Evolutionary conservation across 64 coral and sea anemone genomes (phyloP).

Genomic region (Catalaphyllia jardinei): DNA sequence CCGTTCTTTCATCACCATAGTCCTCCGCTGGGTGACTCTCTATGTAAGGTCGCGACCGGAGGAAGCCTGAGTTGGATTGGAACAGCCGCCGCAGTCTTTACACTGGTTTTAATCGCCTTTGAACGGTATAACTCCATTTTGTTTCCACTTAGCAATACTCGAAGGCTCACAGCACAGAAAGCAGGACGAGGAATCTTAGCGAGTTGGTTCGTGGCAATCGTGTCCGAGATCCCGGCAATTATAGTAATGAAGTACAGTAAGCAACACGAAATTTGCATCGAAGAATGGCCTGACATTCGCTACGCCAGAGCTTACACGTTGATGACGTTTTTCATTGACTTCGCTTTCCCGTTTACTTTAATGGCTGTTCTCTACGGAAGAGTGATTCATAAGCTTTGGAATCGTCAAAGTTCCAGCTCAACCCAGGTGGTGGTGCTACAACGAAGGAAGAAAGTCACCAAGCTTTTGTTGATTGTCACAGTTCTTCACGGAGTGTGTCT

Average conservation of each 20-base stretch:
- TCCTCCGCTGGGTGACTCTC: background rate
- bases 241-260: background rate
- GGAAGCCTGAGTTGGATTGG: conserved; percentile 32
- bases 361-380: conserved; percentile 45
- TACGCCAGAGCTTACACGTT: background rate
- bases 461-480: conserved; percentile 31
- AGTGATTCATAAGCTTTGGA: conserved; percentile 50
- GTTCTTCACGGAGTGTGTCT: conserved; percentile 38
- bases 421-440: conserved; percentile 7
- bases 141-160: background rate
- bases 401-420: background rate
- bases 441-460: conserved; percentile 18
- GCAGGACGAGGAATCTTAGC: background rate
- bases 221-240: conserved; percentile 1
- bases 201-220: background rate
- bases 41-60: conserved; percentile 35
- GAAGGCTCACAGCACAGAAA: background rate
- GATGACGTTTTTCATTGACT: background rate
- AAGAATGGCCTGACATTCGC: conserved; percentile 2
- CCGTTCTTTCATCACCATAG: conserved; percentile 20
- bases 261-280: background rate
- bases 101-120: conserved; percentile 23
- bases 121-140: conserved; percentile 16
- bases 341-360: conserved; percentile 21
- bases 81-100: background rate